Percentiles rank a stretch among this genome's conserved stretches.
Conservation (phyloP, 2,888 invertebrate species). For the Alviniconcha strummeri region DNA sequence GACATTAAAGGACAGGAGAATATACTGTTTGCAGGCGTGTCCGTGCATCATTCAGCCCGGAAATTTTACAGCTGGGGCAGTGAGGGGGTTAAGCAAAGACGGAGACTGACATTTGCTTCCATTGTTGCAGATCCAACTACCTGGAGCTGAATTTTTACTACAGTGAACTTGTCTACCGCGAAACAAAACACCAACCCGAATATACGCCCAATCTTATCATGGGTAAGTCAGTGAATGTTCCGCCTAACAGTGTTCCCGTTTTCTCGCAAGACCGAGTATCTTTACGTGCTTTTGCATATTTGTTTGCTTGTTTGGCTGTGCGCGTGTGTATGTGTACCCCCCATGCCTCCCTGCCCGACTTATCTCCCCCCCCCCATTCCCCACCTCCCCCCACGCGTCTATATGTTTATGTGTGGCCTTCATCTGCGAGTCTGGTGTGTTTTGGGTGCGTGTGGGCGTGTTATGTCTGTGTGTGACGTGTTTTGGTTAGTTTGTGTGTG, state of each 20-base stretch:
- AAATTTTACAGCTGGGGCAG: too few relatives aligned
- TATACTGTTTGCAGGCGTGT: too few relatives aligned
- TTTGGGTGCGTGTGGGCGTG: too few relatives aligned
- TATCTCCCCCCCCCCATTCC: neutral
- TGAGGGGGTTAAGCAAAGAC: too few relatives aligned
- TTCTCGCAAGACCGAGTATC: too few relatives aligned
- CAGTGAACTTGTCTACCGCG: neutral
- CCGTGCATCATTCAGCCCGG: too few relatives aligned
- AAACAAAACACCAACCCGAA: neutral
- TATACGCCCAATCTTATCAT: neutral
- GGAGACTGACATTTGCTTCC: neutral
- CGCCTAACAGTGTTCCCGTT: too few relatives aligned
- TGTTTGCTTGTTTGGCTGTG: neutral
- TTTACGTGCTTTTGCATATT: neutral
- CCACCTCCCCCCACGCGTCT: neutral
- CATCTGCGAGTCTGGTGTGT: too few relatives aligned
- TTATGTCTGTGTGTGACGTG: too few relatives aligned
- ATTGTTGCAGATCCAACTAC: neutral
- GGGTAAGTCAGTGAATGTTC: neutral
- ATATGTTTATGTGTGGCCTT: neutral
- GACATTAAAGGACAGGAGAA: too few relatives aligned
- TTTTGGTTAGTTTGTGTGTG: too few relatives aligned
- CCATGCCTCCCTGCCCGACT: neutral
- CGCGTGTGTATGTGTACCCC: neutral
- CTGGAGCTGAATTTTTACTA: slow-evolving; percentile 14